Evolutionary conservation across 2,113 vertebrate genomes (phyloP).

Genomic region (Chamaetylas fuelleborni): DNA sequence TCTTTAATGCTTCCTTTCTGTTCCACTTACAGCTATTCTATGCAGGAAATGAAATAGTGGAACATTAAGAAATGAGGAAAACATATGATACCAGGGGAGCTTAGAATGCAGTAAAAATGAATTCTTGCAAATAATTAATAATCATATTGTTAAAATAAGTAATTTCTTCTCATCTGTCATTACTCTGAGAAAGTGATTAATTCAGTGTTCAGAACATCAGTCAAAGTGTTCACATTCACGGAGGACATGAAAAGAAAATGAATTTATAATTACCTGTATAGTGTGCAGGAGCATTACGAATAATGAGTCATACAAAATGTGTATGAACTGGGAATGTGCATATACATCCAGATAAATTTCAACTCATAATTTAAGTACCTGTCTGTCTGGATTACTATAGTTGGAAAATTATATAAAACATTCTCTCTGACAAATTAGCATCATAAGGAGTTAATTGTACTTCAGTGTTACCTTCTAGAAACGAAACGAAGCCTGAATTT

Average conservation of each 20-base stretch:
- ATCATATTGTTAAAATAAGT: background rate
- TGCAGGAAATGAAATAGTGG: background rate
- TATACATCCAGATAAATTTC: background rate
- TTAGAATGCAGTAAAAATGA: background rate
- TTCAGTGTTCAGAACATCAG: background rate
- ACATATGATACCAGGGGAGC: background rate
- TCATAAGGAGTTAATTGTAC: background rate
- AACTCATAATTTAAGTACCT: background rate
- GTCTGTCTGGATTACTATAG: background rate
- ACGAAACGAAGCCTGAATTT: background rate
- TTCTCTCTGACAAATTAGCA: background rate
- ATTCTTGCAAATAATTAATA: background rate
- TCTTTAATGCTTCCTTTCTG: background rate
- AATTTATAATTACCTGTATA: background rate
- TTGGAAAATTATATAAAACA: background rate
- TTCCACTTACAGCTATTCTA: background rate
- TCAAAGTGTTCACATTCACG: background rate
- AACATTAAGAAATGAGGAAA: constrained; percentile 25
- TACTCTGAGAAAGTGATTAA: background rate
- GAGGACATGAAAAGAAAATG: background rate
- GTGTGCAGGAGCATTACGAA: background rate
- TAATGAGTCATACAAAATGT: background rate
- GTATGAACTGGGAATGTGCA: background rate
- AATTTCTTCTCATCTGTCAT: background rate
- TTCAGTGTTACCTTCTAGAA: background rate